phyloP scores from a whole-genome alignment of 1,140 invertebrate species.

The Wiebesia pumilae region DNA sequence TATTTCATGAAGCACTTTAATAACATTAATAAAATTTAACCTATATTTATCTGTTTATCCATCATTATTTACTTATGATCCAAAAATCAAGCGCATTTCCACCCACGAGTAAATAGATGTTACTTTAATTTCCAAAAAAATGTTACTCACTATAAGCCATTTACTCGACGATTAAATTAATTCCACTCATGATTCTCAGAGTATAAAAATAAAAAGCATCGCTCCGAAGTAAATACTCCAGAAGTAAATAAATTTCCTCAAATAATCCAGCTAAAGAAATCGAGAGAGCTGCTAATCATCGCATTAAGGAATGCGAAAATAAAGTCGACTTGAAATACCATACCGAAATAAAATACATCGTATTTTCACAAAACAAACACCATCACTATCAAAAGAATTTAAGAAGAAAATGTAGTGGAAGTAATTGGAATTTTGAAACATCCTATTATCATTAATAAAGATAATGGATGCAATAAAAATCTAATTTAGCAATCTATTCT shows the following conservation, averaged over 20 bases:
- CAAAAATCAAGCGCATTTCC: background rate
- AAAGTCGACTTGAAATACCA: background rate
- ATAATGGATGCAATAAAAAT: background rate
- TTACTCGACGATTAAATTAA: background rate
- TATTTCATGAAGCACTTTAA: too few relatives aligned
- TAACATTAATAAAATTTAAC: too few relatives aligned
- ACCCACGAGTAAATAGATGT: background rate
- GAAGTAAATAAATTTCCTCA: constrained; percentile 1
- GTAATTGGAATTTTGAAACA: background rate
- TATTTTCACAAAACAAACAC: background rate
- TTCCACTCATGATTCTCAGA: background rate
- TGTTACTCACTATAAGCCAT: background rate
- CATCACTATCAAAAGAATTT: too few relatives aligned
- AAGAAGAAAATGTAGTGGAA: background rate
- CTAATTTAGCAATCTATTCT: too few relatives aligned
- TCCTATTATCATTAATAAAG: background rate
- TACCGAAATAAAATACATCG: background rate
- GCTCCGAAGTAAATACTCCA: background rate
- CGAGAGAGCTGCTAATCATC: background rate
- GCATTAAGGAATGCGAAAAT: background rate
- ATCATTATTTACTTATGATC: background rate
- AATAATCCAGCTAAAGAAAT: background rate
- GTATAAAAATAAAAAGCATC: background rate
- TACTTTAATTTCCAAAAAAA: background rate
- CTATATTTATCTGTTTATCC: too few relatives aligned